A percentile compares a stretch with the other conserved stretches of the same genome.
Conservation (phyloP, 2,113 vertebrate species). For the Phalacrocorax carbo region DNA sequence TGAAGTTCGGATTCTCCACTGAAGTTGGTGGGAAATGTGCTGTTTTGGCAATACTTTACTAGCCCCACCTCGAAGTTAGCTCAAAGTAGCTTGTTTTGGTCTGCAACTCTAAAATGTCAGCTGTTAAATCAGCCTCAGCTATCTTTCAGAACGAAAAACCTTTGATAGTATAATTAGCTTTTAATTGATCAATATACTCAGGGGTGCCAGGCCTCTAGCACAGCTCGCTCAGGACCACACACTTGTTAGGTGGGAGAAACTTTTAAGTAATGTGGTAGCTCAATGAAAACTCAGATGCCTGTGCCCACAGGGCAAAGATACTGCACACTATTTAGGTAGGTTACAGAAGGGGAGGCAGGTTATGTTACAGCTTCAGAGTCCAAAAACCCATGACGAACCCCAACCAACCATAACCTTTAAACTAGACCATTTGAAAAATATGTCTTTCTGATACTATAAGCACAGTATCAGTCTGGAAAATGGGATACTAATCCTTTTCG, state of each 20-base stretch:
- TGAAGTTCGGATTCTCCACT: background rate
- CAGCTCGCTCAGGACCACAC: background rate
- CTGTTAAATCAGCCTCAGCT: background rate
- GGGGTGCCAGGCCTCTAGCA: background rate
- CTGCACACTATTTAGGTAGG: background rate
- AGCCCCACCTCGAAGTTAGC: background rate
- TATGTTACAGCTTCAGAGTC: background rate
- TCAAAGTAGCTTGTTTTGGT: background rate
- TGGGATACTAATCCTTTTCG: fast-evolving
- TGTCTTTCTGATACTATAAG: background rate
- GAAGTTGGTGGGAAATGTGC: background rate
- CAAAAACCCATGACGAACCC: background rate
- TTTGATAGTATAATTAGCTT: background rate
- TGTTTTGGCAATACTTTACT: background rate
- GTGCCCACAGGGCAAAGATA: too few relatives aligned
- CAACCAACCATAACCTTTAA: background rate
- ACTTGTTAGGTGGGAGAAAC: background rate
- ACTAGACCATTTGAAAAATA: background rate
- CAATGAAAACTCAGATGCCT: background rate
- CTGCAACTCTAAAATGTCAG: background rate
- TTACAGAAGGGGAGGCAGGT: background rate
- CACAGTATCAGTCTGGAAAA: background rate
- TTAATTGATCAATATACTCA: background rate
- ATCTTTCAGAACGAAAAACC: background rate
- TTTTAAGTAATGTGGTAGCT: background rate